A percentile compares a stretch with the other conserved stretches of the same genome.
Conservation (phyloP, 2,888 invertebrate genomes). For the Platypus cylindrus region DNA sequence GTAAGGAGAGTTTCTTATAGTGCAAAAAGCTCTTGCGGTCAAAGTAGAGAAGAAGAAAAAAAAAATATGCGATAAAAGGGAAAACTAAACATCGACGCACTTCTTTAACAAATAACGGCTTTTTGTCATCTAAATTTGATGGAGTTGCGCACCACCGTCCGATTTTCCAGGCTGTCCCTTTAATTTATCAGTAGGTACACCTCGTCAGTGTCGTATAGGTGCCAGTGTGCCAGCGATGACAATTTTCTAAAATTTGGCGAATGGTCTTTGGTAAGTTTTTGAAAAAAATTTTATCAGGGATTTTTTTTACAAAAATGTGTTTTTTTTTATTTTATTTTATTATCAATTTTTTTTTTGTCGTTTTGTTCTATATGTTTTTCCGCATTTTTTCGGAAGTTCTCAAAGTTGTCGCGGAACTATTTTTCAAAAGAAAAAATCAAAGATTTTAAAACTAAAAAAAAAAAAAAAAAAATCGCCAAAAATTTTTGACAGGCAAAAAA, state of each 20-base stretch:
- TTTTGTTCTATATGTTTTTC: too few relatives aligned
- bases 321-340: conserved; percentile 5
- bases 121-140: conserved; percentile 34
- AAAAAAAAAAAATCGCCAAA: too few relatives aligned
- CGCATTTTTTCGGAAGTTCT: too few relatives aligned
- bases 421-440: too few relatives aligned
- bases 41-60: too few relatives aligned
- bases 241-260: conserved; percentile 35
- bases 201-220: conserved; percentile 37
- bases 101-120: conserved; percentile 33
- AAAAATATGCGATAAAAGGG: conserved; percentile 15
- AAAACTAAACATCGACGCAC: conserved; percentile 22
- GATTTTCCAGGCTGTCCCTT: conserved; percentile 31
- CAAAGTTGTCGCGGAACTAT: too few relatives aligned
- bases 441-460: too few relatives aligned
- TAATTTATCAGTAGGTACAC: conserved; percentile 37
- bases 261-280: conserved; percentile 31
- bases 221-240: conserved; percentile 31
- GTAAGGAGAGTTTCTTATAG: conserved; percentile 7
- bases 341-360: too few relatives aligned
- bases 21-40: conserved; percentile 11
- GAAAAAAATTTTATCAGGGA: too few relatives aligned
- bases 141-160: conserved; percentile 34
- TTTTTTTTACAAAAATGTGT: conserved; percentile 10
- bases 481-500: too few relatives aligned